Percentiles rank a stretch among this genome's conserved stretches.
phyloP scores from a whole-genome alignment of 2,113 vertebrate species.

The Arothron firmamentum region DNA sequence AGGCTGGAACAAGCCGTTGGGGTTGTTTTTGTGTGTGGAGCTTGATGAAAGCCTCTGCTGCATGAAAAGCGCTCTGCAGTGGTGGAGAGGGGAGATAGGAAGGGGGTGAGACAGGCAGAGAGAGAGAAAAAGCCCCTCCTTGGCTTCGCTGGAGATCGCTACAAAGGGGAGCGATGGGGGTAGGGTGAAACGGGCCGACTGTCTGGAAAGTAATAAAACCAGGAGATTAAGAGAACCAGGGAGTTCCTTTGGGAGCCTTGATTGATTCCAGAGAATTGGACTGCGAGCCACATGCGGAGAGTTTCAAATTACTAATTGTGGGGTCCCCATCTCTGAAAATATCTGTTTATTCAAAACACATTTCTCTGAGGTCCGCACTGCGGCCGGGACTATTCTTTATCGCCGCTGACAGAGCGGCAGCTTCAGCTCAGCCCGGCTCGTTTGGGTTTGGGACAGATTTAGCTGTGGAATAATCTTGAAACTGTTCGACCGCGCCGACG shows the following conservation, averaged over 20 bases:
- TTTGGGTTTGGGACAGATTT: constrained; percentile 1
- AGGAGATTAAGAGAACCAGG: constrained; percentile 77
- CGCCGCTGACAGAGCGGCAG: constrained; percentile 32
- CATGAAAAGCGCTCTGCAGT: constrained; percentile 72
- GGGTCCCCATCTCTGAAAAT: constrained; percentile 69
- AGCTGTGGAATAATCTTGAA: constrained; percentile 25
- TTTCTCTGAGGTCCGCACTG: constrained; percentile 54
- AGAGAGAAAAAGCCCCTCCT: constrained; percentile 60
- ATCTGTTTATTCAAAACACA: constrained; percentile 74
- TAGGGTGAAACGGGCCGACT: constrained; percentile 72
- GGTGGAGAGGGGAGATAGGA: constrained; percentile 54
- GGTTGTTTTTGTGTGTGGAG: constrained; percentile 59
- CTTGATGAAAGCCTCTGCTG: constrained; percentile 72
- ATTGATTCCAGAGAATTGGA: constrained; percentile 80
- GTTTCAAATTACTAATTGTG: constrained; percentile 79
- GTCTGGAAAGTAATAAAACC: constrained; percentile 84
- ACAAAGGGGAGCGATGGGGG: constrained; percentile 78
- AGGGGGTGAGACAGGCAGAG: constrained; percentile 11
- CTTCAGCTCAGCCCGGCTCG: constrained; percentile 8
- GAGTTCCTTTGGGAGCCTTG: constrained; percentile 78
- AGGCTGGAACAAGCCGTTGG: constrained; percentile 44
- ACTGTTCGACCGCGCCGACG: constrained; percentile 5
- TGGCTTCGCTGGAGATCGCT: constrained; percentile 74
- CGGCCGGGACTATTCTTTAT: constrained; percentile 28
- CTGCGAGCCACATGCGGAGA: constrained; percentile 67